Base-by-base conservation (phyloP, 2,888 invertebrate species). In the Blera fallax region DNA sequence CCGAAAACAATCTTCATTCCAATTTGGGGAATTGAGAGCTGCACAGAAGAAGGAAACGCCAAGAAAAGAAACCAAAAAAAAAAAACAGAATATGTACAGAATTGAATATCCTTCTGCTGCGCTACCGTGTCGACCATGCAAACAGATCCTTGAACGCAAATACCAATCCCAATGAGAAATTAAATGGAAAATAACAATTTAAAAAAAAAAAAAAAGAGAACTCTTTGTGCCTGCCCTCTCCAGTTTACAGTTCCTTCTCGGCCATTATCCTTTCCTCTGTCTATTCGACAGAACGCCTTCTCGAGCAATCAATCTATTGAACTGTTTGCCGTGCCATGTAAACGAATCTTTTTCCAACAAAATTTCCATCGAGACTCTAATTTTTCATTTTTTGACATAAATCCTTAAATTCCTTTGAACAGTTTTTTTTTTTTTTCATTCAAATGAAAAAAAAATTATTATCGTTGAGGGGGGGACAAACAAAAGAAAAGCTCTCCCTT, bases 151-250 rank as follows among this genome's bases (percentile, higher is more conserved):
- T 69, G 64, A 54, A 34, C 70, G 54, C 70, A 79, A 78, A 78
- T 79, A 72, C 70, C 72, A 70, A 79, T 79, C 16, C 64, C 64
- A 45, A 56, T 64, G 78, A 79, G 78, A 72, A 79, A 79, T 79
- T 79, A 79, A 79, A 79, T 72, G 60, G 77, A 77, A 69, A 69
- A 77, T 69, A 77, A 69, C 77, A 77, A 40, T 77, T 77, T 60
- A 69, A 50, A 48, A n/a, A n/a, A n/a, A n/a, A n/a, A n/a, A n/a
- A n/a, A n/a, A n/a, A n/a, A n/a, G n/a, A n/a, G n/a, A 18, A 40
- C 8, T 43, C 11, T 3, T 40, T 50, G n/a, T 32, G 11, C 18
- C 8, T 16, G 14, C 16, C 2, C 18, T 27, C 8, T 5, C 10
- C 14, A 18, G 34, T 56, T 37, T 32, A 45, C n/a, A 32, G 11